Evolutionary conservation across 2,888 invertebrate genomes (phyloP).

Genomic region (Trachelus stipa): DNA sequence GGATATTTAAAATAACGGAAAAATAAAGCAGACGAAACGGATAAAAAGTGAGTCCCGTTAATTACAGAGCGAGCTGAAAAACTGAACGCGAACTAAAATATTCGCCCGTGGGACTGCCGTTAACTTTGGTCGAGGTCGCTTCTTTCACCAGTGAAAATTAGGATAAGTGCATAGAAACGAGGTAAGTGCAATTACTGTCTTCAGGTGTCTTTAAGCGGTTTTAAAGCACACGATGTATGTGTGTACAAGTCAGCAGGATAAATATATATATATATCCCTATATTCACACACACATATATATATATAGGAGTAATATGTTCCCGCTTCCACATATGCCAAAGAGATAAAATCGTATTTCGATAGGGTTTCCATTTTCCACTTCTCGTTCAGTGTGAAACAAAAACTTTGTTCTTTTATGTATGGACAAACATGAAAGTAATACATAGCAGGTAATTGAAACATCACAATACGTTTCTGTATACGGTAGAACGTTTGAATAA

Average conservation of each 20-base stretch:
- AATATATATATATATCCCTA: not conserved
- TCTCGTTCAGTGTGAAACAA: not conserved
- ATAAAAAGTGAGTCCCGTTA: not conserved
- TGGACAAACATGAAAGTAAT: not conserved
- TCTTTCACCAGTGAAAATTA: not conserved
- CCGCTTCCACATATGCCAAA: not conserved
- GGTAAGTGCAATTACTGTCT: slow-evolving; percentile 10
- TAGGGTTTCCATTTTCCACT: not conserved
- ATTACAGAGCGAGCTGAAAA: not conserved
- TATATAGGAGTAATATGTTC: not conserved
- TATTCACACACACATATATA: not conserved
- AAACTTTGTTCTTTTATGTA: not conserved
- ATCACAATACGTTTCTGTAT: not conserved
- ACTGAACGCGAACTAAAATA: not conserved
- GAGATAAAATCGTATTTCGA: not conserved
- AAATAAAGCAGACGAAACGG: not conserved
- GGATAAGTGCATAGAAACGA: slow-evolving; percentile 9
- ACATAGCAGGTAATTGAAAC: not conserved
- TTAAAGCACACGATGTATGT: not conserved
- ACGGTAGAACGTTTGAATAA: not conserved
- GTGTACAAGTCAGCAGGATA: not conserved
- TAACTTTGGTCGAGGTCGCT: not conserved
- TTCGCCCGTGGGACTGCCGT: not conserved
- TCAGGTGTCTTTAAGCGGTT: not conserved
- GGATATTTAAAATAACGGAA: not conserved